Base-by-base conservation (phyloP, 1,140 invertebrate genomes). In the Heliconius hewitsoni region DNA sequence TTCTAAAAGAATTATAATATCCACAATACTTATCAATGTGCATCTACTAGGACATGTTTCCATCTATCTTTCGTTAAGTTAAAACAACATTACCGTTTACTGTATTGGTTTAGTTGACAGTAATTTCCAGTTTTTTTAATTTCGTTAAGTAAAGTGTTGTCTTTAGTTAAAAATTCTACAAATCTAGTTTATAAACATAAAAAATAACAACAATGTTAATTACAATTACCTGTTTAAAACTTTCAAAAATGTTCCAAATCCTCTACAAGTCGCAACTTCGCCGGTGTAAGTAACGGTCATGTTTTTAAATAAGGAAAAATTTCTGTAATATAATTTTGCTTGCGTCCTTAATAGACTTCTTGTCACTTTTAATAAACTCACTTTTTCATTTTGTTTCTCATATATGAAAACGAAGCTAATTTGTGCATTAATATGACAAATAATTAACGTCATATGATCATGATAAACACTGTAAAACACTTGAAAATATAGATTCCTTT, bases 251-350 rank as follows among this genome's bases (percentile, higher is more conserved):
- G 92, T 98, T 80, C 97, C 97, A 90, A 98, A 97, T 74, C 97
- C 97, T 78, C 96, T 95, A 88, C 97, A 98, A 79, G 98, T 98
- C 74, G 98, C 98, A 81, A 98, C 98, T 95, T 98, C 97, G 30
- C 96, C 97, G 72, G 97, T 98, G 84, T 98, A 98, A 1, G 97
- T 97, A 27, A 98, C 97, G 81, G 98, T 98, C 98, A 98, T 98
- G 91, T 93, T 91, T 52, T 27, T 79, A 55, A 73, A 73, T 60
- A 75, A 78, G 73, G 72, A 84, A 78, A 72, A 34, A 23, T 9
- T 66, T 66, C 23, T 66, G 9, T 66, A 66, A 27, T 30, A 27
- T 66, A 23, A 23, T 5, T 66, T 66, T n/a, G 4, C 1, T 66
- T 66, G 3, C n/a, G 30, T 72, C 23, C 19, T 72, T 72, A 8